Base-by-base conservation (phyloP, 2,113 vertebrate genomes). In the Riparia riparia region DNA sequence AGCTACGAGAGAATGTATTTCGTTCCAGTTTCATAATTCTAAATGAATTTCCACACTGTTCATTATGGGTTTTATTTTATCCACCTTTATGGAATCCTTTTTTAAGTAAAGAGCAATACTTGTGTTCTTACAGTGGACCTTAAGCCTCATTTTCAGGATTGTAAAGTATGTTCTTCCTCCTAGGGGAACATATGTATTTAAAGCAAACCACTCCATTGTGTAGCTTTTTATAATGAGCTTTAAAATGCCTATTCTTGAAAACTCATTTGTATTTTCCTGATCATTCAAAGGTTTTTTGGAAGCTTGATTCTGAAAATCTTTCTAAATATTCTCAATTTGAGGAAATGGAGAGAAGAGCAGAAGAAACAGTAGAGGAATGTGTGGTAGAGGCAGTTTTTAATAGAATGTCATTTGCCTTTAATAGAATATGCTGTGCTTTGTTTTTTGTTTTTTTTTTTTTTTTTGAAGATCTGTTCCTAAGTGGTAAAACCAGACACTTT, bases 241-340 rank as follows among this genome's bases (percentile, higher is more conserved):
- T 64, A 51, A 70, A 78, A 70, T 60, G 41, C 8, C 14, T 1
- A 6, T 64, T 82, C 22, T n/a, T 71, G 65, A 78, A 85, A 66
- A 74, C 58, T 72, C 72, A 32, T 42, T 24, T 34, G 9, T 41
- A 64, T 74, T 24, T 86, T 90, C 53, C 39, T 65, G 57, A 54
- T 41, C 41, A 44, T 60, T 47, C 5, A 2, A 14, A 20, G 8
- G 4, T 76, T 71, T 80, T 68, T 66, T 32, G 1, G 41, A 60
- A 80, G 29, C 51, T 76, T 94, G 66, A 58, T 69, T 93, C 37
- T 78, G 56, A 73, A 87, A 71, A 82, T 82, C 18, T 74, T 66
- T 56, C 44, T 60, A 72, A 94, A 68, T 96, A 45, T 85, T 82
- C 39, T 51, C n/a, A 56, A 47, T 90, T 96, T 86, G 53, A 89